These are phyloP conservation scores for Odontesthes bonariensis DNA, from an alignment of 2,113 vertebrate species.

Conservation along the genomic window DNA sequence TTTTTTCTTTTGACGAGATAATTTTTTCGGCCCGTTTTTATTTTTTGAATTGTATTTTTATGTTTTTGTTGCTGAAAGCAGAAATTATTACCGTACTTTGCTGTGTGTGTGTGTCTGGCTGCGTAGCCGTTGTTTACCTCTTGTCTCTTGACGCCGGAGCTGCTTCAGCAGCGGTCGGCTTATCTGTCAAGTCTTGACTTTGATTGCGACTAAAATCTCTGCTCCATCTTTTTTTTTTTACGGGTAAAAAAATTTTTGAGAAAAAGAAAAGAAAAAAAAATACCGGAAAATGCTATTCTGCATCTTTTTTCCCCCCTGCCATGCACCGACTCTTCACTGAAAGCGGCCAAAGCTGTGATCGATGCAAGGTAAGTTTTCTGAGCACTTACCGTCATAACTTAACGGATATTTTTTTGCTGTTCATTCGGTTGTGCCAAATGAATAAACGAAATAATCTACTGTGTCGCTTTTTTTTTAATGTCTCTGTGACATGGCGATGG, in stretches of 20 bases:
- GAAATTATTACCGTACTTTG: constrained; percentile 47
- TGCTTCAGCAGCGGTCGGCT: constrained; percentile 65
- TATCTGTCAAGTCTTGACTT: constrained; percentile 63
- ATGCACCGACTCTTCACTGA: constrained; percentile 73
- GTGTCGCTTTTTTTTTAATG: too few species aligned
- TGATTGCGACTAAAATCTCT: constrained; percentile 73
- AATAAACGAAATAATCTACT: background rate
- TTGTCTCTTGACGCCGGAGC: constrained; percentile 66
- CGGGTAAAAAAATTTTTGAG: constrained; percentile 84
- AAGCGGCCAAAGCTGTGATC: constrained; percentile 80
- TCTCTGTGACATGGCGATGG: background rate
- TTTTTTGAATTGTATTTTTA: background rate
- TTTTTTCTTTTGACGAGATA: constrained; percentile 23
- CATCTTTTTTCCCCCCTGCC: constrained; percentile 57
- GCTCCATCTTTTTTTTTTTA: constrained; percentile 81
- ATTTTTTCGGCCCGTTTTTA: constrained; percentile 29
- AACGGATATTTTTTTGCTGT: constrained; percentile 4
- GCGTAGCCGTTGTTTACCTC: constrained; percentile 77
- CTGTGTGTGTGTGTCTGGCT: constrained; percentile 66
- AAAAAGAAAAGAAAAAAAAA: constrained; percentile 59
- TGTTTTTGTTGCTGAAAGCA: constrained; percentile 34
- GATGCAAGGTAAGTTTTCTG: constrained; percentile 72
- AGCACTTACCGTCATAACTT: background rate
- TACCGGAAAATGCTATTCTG: constrained; percentile 67
- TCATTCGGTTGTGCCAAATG: background rate